These are phyloP conservation scores for Mesocricetus auratus DNA, from an alignment of 2,113 vertebrate genomes.

Conservation along the genomic window DNA sequence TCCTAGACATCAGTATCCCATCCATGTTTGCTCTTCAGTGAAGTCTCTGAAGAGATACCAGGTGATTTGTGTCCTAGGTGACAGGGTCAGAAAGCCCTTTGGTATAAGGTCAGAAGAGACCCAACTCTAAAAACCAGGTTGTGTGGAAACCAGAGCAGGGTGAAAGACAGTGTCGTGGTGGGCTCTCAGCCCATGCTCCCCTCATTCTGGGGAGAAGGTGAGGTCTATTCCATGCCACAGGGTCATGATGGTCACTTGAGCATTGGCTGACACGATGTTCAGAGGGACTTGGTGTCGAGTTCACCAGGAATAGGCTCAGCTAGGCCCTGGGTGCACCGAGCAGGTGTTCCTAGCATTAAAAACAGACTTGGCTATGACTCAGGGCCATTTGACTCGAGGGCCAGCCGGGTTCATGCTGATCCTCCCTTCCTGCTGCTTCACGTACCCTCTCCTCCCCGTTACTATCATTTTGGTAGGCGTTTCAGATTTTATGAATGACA, in stretches of 20 bases:
- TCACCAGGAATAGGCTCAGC: background rate
- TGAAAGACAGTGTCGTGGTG: rapidly evolving
- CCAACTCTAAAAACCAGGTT: background rate
- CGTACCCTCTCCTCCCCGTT: no score
- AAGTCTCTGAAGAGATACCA: background rate
- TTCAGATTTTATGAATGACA: background rate
- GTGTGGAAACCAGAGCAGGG: no score
- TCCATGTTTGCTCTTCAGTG: background rate
- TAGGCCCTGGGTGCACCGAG: rapidly evolving
- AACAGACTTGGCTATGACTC: background rate
- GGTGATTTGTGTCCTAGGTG: background rate
- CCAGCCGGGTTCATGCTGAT: rapidly evolving
- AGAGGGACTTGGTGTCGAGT: rapidly evolving
- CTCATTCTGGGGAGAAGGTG: background rate
- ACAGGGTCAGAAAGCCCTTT: no score
- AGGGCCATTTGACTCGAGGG: rapidly evolving
- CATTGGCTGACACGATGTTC: rapidly evolving
- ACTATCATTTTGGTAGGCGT: background rate
- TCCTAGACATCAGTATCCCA: background rate
- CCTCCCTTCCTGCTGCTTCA: background rate
- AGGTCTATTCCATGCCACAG: background rate
- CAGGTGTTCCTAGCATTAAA: rapidly evolving
- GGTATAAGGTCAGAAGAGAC: background rate
- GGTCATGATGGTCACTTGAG: rapidly evolving
- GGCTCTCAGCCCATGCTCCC: background rate